phyloP scores from a whole-genome alignment of 1,140 invertebrate genomes.

The Drosophila truncata region DNA sequence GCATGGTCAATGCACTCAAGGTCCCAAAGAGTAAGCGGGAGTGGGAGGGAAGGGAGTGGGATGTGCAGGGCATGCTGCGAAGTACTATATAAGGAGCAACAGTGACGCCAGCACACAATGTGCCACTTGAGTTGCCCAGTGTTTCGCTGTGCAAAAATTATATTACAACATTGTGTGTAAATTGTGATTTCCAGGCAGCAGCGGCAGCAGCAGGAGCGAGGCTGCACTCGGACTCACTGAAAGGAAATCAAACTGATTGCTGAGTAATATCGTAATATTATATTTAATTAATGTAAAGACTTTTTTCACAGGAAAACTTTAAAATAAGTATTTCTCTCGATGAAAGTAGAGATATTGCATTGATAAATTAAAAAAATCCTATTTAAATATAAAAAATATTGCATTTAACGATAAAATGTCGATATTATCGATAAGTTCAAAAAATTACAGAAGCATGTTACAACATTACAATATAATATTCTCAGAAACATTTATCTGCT shows the following conservation, averaged over 20 bases:
- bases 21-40: slow-evolving; percentile 17
- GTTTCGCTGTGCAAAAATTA: slow-evolving; percentile 78
- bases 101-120: slow-evolving; percentile 71
- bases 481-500: not conserved
- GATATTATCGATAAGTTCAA: not conserved
- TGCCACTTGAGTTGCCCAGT: slow-evolving; percentile 75
- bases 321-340: no score
- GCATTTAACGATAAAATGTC: not conserved
- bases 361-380: not conserved
- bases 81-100: slow-evolving; percentile 41
- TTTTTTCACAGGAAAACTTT: not conserved
- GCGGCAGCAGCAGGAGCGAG: not conserved
- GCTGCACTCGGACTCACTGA: slow-evolving; percentile 36
- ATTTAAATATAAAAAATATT: not conserved
- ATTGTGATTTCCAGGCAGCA: slow-evolving; percentile 73
- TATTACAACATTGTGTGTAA: slow-evolving; percentile 83
- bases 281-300: not conserved
- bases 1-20: slow-evolving; percentile 75
- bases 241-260: slow-evolving; percentile 4
- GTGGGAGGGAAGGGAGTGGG: not conserved
- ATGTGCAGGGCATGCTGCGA: not conserved
- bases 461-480: not conserved
- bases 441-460: not conserved
- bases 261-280: not conserved
- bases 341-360: no score